Percentiles rank a stretch among this genome's conserved stretches.
Evolutionary conservation across 2,888 invertebrate genomes (phyloP).

Genomic region (Cheilosia impressa): DNA sequence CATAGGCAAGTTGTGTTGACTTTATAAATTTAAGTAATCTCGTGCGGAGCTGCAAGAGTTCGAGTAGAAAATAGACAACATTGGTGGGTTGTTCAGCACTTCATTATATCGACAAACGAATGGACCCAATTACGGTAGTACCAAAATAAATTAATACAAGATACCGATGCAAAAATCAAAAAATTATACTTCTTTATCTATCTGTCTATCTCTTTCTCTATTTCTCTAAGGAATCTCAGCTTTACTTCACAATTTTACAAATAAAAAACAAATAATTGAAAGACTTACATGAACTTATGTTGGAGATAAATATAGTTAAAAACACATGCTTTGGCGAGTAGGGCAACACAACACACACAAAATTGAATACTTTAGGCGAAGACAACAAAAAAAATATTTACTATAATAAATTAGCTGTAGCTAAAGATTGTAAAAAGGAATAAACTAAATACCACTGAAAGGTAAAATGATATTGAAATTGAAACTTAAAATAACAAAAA

Average conservation of each 20-base stretch:
- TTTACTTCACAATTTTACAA: conserved; percentile 62
- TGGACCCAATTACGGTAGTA: conserved; percentile 10
- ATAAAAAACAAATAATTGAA: conserved; percentile 34
- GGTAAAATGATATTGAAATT: conserved; percentile 49
- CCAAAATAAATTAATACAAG: conserved; percentile 11
- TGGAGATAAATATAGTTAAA: conserved; percentile 35
- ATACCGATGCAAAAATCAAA: conserved; percentile 46
- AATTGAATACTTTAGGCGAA: conserved; percentile 53
- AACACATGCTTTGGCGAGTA: conserved; percentile 61
- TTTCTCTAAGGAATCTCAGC: conserved; percentile 44
- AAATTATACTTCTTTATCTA: conserved; percentile 10
- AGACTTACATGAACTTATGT: conserved; percentile 58
- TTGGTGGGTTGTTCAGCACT: neutral
- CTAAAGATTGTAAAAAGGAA: conserved; percentile 58
- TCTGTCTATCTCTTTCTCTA: conserved; percentile 18
- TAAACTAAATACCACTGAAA: conserved; percentile 40
- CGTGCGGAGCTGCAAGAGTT: neutral
- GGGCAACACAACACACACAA: conserved; percentile 45
- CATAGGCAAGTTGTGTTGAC: neutral
- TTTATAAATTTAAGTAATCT: neutral
- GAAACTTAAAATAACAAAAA: conserved; percentile 52
- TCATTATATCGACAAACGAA: conserved; percentile 16
- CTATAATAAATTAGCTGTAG: conserved; percentile 61
- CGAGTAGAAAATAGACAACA: neutral
- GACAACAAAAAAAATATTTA: conserved; percentile 35